Evolutionary conservation across 2,797 vertebrate species (phyloP).

Genomic region (Argentina silus): DNA sequence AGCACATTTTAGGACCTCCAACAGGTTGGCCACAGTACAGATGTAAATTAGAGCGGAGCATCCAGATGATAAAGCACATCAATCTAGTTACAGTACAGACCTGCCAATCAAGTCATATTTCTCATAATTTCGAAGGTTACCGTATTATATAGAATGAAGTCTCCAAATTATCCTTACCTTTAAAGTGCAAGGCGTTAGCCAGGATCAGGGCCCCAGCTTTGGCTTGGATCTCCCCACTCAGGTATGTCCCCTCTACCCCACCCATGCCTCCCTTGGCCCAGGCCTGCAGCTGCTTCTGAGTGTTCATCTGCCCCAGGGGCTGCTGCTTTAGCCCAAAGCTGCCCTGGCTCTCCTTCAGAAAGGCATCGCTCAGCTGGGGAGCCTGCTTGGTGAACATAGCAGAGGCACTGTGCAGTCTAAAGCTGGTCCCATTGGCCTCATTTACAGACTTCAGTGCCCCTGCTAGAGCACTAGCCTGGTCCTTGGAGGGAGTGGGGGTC

Average conservation of each 20-base stretch:
- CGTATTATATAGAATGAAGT: background rate
- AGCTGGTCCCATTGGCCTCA: conserved; percentile 58
- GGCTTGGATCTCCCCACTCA: conserved; percentile 48
- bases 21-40: conserved; percentile 17
- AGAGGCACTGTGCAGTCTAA: conserved; percentile 52
- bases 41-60: background rate
- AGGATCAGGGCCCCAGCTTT: conserved; percentile 65
- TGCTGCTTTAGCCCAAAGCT: conserved; percentile 59
- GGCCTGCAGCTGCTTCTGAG: conserved; percentile 52
- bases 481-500: conserved; percentile 3
- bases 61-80: background rate
- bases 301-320: conserved; percentile 54
- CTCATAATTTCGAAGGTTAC: background rate
- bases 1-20: conserved; percentile 17
- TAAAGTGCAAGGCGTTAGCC: conserved; percentile 62
- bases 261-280: conserved; percentile 64
- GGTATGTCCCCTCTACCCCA: conserved; percentile 45
- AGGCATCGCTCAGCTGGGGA: conserved; percentile 48
- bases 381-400: conserved; percentile 68
- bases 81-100: background rate
- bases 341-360: conserved; percentile 56
- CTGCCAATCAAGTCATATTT: background rate
- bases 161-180: conserved; percentile 57
- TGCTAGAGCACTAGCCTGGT: conserved; percentile 34
- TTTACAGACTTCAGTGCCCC: conserved; percentile 49